Base-by-base conservation (phyloP, 2,113 vertebrate genomes). In the Murina feae region DNA sequence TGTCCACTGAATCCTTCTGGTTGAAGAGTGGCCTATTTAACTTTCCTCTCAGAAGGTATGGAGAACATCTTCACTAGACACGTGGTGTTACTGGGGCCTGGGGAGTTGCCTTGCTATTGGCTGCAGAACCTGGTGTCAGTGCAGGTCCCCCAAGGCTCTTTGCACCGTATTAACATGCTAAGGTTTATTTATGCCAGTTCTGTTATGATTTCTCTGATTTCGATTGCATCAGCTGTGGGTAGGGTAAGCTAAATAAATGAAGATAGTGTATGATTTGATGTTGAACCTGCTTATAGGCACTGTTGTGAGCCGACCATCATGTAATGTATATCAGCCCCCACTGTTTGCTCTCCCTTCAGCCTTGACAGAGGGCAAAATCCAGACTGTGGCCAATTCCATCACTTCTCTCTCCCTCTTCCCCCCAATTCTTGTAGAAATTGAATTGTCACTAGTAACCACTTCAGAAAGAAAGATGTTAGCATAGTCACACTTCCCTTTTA, bases 271-370 rank as follows among this genome's bases (percentile, higher is more conserved):
- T 39, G 53, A 78, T 12, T 63, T 81, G 39, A 35, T 71, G 4
- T 13, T 60, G 53, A 72, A 55, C 28, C 12, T 2, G 0, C 79
- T 63, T 13, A 2, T 9, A 32, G 58, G 66, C 53, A 9, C 25
- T 44, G 23, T 35, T 55, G 4, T 71, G 53, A 63, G 66, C 18
- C 44, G 12, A 9, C 4, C 20, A 9, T 21, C 1, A 1, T 1
- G 25, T 12, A 1, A 2, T 1, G 21, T 9, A 0, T 12, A 16
- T 53, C 35, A 12, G 5, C 3, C 28, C 9, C 23, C 5, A 47
- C 25, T 42, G 14, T 6, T 6, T 37, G 0, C 5, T 44, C 11
- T 81, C 9, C 32, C 23, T 71, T 90, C 12, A 47, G 17, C 9
- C 68, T 89, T 51, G 84, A 5, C 47, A 30, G 44, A 53, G 9